phyloP scores from a whole-genome alignment of 2,113 vertebrate species.

The Felis catus region F.catus_Fca126_mat1.0 CM031427.1:35901501-35902000 shows the following conservation, averaged over 20 bases:
- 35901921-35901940: constrained; percentile 66
- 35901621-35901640: constrained; percentile 53
- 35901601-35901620: constrained; percentile 57
- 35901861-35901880: constrained; percentile 63
- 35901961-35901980: constrained; percentile 41
- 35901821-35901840: constrained; percentile 79
- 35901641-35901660: constrained; percentile 37
- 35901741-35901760: constrained; percentile 56
- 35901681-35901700: not conserved
- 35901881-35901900: constrained; percentile 61
- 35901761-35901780: constrained; percentile 70
- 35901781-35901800: constrained; percentile 74
- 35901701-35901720: not conserved
- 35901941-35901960: not conserved
- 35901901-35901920: constrained; percentile 60
- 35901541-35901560: constrained; percentile 7
- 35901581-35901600: constrained; percentile 53
- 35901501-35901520: not conserved
- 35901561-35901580: constrained; percentile 11
- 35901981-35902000: not conserved
- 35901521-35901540: constrained; percentile 38
- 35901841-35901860: constrained; percentile 63
- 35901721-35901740: constrained; percentile 49
- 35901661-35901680: constrained; percentile 43
- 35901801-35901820: constrained; percentile 79